Evolutionary conservation across 2,797 vertebrate genomes (phyloP).

Genomic region (Fratercula arctica): DNA sequence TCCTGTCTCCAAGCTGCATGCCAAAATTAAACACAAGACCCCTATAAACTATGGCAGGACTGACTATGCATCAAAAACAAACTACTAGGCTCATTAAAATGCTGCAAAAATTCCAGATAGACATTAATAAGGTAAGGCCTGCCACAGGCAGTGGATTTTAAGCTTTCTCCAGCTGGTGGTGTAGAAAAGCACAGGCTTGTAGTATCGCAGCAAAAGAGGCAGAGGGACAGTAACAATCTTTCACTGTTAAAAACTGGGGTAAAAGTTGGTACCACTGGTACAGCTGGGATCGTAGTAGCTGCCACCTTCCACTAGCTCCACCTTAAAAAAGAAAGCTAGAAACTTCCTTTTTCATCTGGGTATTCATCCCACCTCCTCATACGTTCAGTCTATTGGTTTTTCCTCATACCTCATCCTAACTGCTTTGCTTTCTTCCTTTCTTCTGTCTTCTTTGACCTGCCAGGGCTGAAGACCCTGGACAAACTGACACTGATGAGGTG

Average conservation of each 20-base stretch:
- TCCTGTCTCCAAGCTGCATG: background rate
- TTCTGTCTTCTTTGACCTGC: background rate
- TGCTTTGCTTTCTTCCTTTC: background rate
- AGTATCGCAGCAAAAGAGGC: background rate
- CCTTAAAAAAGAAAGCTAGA: background rate
- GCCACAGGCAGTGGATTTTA: background rate
- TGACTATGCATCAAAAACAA: background rate
- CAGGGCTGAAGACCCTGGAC: background rate
- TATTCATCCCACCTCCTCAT: background rate
- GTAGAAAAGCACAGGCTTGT: background rate
- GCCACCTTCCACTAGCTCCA: background rate
- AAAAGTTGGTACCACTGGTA: background rate
- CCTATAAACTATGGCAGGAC: background rate
- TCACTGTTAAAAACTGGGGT: background rate
- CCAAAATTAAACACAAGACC: background rate
- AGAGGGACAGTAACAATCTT: background rate
- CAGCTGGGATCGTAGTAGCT: background rate
- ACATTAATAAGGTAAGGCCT: background rate
- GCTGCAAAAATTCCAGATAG: background rate
- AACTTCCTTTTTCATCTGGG: background rate
- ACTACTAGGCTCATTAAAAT: background rate
- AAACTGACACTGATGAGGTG: background rate
- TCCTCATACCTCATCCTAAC: background rate
- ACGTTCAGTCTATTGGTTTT: rapidly evolving
- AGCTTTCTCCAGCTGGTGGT: background rate